These are phyloP conservation scores for Anthophora plumipes DNA, from an alignment of 2,888 invertebrate genomes.

Conservation along the genomic window DNA sequence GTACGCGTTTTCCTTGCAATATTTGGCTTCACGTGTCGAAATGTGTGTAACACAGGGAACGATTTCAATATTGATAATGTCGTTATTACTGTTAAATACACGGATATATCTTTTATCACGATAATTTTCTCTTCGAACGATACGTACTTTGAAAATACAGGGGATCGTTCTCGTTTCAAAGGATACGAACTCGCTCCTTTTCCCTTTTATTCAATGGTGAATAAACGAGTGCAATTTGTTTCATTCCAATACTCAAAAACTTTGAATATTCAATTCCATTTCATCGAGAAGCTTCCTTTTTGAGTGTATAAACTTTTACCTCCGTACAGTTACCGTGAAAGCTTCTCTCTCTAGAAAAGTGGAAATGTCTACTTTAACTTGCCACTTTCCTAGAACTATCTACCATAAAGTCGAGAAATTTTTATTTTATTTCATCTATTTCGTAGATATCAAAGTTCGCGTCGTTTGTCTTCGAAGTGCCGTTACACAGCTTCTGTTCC, in stretches of 20 bases:
- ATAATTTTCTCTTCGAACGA: background rate
- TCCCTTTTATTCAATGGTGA: background rate
- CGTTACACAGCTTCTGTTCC: slow-evolving; percentile 19
- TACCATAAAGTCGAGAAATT: background rate
- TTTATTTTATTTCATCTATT: slow-evolving; percentile 9
- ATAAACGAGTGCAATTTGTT: slow-evolving; percentile 6
- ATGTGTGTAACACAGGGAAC: background rate
- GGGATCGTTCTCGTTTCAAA: background rate
- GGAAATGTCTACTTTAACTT: background rate
- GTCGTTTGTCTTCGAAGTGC: slow-evolving; percentile 38
- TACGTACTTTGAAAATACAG: background rate
- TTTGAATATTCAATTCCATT: background rate
- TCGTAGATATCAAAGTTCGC: slow-evolving; percentile 15
- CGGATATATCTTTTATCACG: background rate
- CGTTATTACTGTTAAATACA: slow-evolving; percentile 3
- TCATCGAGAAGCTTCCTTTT: background rate
- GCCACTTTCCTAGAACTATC: background rate
- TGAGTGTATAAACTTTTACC: slow-evolving; percentile 9
- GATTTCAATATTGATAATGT: slow-evolving; percentile 2
- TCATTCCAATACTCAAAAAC: slow-evolving; percentile 7
- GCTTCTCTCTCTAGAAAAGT: background rate
- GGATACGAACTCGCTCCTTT: background rate
- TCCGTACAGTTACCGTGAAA: background rate
- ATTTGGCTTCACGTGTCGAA: background rate
- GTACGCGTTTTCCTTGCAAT: slow-evolving; percentile 10